Evolutionary conservation across 64 coral and sea anemone species (phyloP).

Genomic region (Actinia tenebrosa): DNA sequence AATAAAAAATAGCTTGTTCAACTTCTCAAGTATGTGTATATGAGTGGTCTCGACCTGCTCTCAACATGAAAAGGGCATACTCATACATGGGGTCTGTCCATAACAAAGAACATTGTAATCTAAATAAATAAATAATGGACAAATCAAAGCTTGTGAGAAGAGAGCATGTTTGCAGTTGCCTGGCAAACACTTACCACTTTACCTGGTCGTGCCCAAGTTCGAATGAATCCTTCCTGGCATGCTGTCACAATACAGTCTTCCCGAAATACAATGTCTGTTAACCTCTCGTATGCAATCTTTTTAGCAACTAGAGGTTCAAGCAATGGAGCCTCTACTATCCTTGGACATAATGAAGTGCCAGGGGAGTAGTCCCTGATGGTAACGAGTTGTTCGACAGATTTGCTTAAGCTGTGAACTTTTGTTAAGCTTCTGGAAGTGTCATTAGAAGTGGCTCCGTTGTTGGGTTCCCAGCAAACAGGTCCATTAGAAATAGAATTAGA

Average conservation of each 20-base stretch:
- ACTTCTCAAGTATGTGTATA: too few species aligned
- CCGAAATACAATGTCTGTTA: conserved; percentile 78
- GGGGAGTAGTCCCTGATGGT: conserved; percentile 59
- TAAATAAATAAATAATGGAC: background rate
- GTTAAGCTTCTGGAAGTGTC: conserved; percentile 79
- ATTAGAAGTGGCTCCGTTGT: conserved; percentile 44
- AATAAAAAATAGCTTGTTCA: too few species aligned
- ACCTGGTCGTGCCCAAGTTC: conserved; percentile 99
- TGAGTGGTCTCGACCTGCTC: too few species aligned
- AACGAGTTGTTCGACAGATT: conserved; percentile 89
- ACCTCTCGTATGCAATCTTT: conserved; percentile 92
- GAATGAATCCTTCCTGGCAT: conserved; percentile 94
- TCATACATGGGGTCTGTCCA: background rate
- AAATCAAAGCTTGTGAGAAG: background rate
- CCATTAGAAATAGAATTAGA: conserved; percentile 78
- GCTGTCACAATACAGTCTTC: conserved; percentile 96
- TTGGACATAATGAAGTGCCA: conserved; percentile 79
- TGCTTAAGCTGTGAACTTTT: conserved; percentile 85
- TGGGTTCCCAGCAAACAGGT: conserved; percentile 57
- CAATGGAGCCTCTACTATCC: conserved; percentile 78
- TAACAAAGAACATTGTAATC: background rate
- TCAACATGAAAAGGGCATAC: too few species aligned
- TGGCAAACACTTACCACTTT: conserved; percentile 95
- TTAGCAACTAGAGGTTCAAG: conserved; percentile 96
- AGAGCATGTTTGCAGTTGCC: conserved; percentile 13